Conservation (phyloP, 2,888 invertebrate genomes). For the Palloptera scutellata region DNA sequence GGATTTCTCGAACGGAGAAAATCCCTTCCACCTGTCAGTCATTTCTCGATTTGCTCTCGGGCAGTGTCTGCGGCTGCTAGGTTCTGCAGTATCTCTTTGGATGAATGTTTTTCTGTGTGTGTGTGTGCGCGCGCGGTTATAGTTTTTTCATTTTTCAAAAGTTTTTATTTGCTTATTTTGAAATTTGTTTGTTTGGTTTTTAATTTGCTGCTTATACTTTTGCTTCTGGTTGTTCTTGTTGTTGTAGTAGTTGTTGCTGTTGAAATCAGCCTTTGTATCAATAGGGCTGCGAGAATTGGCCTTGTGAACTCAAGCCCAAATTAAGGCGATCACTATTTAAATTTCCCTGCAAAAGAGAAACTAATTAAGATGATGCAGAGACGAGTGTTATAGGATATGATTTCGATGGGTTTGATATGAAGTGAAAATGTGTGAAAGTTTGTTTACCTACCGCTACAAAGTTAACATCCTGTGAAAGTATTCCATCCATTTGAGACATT, state of each 20-base stretch:
- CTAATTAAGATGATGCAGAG: background rate
- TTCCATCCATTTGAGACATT: slow-evolving; percentile 89
- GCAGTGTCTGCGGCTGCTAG: slow-evolving; percentile 35
- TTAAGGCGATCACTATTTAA: slow-evolving; percentile 53
- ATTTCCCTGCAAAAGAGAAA: slow-evolving; percentile 31
- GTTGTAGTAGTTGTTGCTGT: slow-evolving; percentile 42
- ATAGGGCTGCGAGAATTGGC: slow-evolving; percentile 64
- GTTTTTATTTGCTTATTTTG: slow-evolving; percentile 45
- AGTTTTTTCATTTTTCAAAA: slow-evolving; percentile 36
- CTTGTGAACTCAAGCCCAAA: slow-evolving; percentile 56
- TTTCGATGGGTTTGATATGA: background rate
- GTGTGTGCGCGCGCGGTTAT: slow-evolving; percentile 37
- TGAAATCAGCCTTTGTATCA: slow-evolving; percentile 54
- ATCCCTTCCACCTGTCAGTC: slow-evolving; percentile 3
- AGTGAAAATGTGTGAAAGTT: background rate
- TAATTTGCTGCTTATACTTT: slow-evolving; percentile 42
- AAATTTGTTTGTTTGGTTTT: slow-evolving; percentile 37
- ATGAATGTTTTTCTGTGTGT: slow-evolving; percentile 14
- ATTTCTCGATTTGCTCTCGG: slow-evolving; percentile 24
- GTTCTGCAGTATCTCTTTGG: slow-evolving; percentile 32
- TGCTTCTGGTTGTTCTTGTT: slow-evolving; percentile 41
- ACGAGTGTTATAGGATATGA: background rate
- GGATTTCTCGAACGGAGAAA: slow-evolving; percentile 14
- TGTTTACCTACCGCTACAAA: slow-evolving; percentile 54
- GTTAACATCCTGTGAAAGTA: slow-evolving; percentile 83